Evolutionary conservation across 2,888 invertebrate genomes (phyloP), one percentile per base, ranked within the genome.

Genomic region (Caenorhabditis zanzibari): DNA sequence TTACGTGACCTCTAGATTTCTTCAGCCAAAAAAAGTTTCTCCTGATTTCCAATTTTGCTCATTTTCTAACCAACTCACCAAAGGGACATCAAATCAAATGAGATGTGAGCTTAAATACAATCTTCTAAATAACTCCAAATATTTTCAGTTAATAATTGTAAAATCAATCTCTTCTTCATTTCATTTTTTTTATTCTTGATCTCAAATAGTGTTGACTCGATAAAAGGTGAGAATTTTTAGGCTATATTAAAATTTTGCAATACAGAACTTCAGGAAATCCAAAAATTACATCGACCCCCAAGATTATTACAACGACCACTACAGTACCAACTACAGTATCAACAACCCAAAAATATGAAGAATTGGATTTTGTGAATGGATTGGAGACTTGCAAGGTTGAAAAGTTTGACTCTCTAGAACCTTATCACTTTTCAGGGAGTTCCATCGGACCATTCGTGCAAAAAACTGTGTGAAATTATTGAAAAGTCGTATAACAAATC

Each of bases 111-210:
- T 10, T 10, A 38, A 35, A 6, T n/a, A n/a, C 32, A 32, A 7
- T 32, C 32, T 32, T 19, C 19, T 22, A 47, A 49, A 49, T 2
- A 14, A 4, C n/a, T 16, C 0, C 28, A 9, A 4, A 28, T 6
- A 68, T 3, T 54, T 69, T 56, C 56, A 69, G 69, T 41, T 54
- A 69, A 38, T 16, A 38, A 24, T 56, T 54, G 41, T 69, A 24
- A 69, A 69, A 41, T 69, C 54, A 69, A 54, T 69, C 54, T 69
- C 38, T 69, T 52, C 38, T n/a, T 56, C 22, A 38, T 56, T 38
- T 38, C 16, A 26, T 22, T 66, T 12, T 35, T 26, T 12, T 41
- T 69, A 26, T 54, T 54, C 32, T 52, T 24, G 22, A 35, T 47
- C 24, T 61, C 41, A 16, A 28, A 28, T 28, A 24, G 5, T 24